Base-by-base conservation (phyloP, 2,113 vertebrate species). In the Corythoichthys haematopterus region DNA sequence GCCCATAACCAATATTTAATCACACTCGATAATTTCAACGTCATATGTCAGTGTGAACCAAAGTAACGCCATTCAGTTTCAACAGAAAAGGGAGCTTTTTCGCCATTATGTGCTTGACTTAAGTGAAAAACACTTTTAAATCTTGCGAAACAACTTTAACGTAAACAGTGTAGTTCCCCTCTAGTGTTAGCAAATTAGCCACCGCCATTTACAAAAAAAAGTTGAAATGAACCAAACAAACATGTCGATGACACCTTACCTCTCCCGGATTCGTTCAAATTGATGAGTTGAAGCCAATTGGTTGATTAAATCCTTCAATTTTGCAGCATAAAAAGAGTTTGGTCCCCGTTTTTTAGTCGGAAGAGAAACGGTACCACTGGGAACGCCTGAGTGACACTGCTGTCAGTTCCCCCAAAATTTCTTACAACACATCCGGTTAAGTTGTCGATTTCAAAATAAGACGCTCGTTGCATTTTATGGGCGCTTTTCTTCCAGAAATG, bases 101-200 rank as follows among this genome's bases (percentile, higher is more conserved):
- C 1, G 11, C 11, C 28, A 35, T 56, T 35, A 20, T 33, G 14
- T 10, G 12, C 3, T 45, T 20, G 2, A 62, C 3, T 62, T 28
- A 7, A 45, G 38, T 45, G 16, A 20, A 0, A 59, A 16, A 43
- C 1, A 4, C 13, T 38, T 40, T 9, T 35, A 57, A 35, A 10
- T 62, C 1, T 20, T 4, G 1, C 4, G 20, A 46, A 35, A 13
- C 12, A 63, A 81, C 80, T 79, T 74, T 63, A 72, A 64, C 36
- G 57, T 75, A 83, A 79, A 77, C 83, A 12, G 15, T 43, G 20
- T 28, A 28, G 20, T 33, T 50, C 83, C 38, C 46, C 40, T 4
- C 81, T 58, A 40, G 51, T 35, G 83, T 78, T 84, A 84, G 81
- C 81, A 53, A 73, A 74, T 47, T 66, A 78, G 76, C 78, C 55